A percentile compares a stretch with the other conserved stretches of the same genome.
Conservation (phyloP, 2,797 vertebrate species). For the Varecia variegata region DNA sequence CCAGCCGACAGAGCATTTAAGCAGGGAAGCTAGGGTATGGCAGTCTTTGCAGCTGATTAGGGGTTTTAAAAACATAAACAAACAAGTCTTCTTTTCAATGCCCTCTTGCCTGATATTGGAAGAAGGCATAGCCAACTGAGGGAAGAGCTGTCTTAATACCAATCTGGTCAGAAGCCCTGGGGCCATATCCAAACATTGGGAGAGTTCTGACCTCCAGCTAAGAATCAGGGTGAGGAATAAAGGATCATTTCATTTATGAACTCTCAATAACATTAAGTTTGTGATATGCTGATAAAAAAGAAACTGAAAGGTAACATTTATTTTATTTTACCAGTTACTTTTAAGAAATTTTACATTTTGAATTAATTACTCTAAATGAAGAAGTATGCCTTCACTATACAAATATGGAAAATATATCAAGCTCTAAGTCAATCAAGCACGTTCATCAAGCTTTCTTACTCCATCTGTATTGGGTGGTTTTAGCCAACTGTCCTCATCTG, state of each 20-base stretch:
- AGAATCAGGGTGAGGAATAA: neutral
- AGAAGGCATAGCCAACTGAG: neutral
- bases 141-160: neutral
- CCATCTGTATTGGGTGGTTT: neutral
- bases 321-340: neutral
- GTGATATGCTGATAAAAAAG: neutral
- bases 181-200: neutral
- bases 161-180: neutral
- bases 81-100: neutral
- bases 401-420: neutral
- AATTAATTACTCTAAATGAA: slow-evolving; percentile 14
- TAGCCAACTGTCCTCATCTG: neutral
- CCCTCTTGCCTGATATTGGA: neutral
- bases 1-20: neutral
- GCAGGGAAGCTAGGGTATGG: neutral
- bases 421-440: neutral
- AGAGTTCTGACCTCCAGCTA: neutral
- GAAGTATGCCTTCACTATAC: neutral
- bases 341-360: neutral
- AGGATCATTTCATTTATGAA: neutral
- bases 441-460: neutral
- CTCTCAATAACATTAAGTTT: neutral
- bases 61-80: neutral
- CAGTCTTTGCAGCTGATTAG: neutral
- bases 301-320: neutral